These are phyloP conservation scores for Ceyx margarethae DNA, from an alignment of 2,113 vertebrate genomes.

Conservation along the genomic window DNA sequence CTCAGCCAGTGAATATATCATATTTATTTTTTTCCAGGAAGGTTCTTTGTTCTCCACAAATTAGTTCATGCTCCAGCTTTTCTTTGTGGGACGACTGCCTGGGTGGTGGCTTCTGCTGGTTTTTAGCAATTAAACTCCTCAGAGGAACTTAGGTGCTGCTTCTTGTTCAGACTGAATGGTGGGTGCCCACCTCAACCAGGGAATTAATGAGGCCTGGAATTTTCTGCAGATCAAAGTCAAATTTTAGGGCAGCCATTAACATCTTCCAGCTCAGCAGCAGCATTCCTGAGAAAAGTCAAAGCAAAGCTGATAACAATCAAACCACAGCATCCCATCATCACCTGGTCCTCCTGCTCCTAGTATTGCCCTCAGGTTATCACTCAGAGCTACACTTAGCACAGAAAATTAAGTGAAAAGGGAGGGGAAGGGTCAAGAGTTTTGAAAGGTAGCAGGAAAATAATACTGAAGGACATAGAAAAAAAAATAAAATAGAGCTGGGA, in stretches of 20 bases:
- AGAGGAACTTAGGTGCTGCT: constrained; percentile 12
- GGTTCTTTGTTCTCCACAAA: constrained; percentile 37
- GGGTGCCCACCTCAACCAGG: not conserved
- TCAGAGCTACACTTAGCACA: not conserved
- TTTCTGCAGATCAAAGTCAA: constrained; percentile 51
- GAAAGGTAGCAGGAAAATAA: not conserved
- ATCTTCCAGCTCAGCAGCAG: not conserved
- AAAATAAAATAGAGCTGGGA: not conserved
- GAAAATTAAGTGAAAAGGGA: not conserved
- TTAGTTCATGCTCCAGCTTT: constrained; percentile 12
- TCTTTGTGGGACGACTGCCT: not conserved
- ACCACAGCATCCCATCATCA: not conserved
- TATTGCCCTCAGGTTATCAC: not conserved
- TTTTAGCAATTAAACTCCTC: not conserved
- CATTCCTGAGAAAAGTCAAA: constrained; percentile 40
- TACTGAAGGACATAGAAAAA: not conserved
- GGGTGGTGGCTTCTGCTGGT: not conserved
- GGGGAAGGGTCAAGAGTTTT: not conserved
- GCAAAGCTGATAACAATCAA: not conserved
- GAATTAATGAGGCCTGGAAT: constrained; percentile 27
- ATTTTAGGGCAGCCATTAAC: constrained; percentile 22
- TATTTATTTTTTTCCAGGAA: not conserved
- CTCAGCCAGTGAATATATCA: constrained; percentile 3
- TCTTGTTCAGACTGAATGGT: constrained; percentile 13
- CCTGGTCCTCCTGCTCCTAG: not conserved